phyloP scores from a whole-genome alignment of 2,797 vertebrate genomes.

The Mallotus villosus region DNA sequence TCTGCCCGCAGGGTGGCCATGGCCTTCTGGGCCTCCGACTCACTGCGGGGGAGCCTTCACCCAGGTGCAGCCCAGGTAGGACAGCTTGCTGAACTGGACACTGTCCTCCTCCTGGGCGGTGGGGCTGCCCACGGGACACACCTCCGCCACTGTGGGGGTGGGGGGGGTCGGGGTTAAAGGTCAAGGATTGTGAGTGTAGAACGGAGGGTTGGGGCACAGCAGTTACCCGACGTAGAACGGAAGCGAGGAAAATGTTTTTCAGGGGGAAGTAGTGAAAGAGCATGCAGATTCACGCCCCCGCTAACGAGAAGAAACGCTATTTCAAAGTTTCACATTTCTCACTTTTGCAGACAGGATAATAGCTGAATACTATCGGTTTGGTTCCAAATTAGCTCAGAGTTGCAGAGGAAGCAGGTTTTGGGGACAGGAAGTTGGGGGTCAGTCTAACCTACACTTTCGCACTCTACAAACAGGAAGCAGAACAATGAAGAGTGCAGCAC shows the following conservation, averaged over 20 bases:
- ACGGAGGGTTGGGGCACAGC: no score
- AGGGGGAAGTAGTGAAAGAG: no score
- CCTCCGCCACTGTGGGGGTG: neutral
- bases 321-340: no score
- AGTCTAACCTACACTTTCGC: conserved; percentile 36
- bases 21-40: conserved; percentile 85
- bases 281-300: no score
- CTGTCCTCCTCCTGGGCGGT: conserved; percentile 86
- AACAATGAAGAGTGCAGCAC: conserved; percentile 58
- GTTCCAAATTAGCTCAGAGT: neutral
- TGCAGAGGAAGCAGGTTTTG: neutral
- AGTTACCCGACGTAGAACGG: no score
- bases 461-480: conserved; percentile 67
- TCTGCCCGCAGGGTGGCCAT: conserved; percentile 87
- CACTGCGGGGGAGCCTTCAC: conserved; percentile 92
- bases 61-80: conserved; percentile 91
- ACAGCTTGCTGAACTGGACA: conserved; percentile 93
- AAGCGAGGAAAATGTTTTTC: no score
- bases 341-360: no score
- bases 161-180: neutral
- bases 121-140: conserved; percentile 21
- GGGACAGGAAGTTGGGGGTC: conserved; percentile 30
- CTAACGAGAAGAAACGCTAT: no score
- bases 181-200: neutral
- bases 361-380: neutral